These are phyloP conservation scores for Zelleria hepariella DNA, from an alignment of 2,888 invertebrate species.

Conservation along the genomic window DNA sequence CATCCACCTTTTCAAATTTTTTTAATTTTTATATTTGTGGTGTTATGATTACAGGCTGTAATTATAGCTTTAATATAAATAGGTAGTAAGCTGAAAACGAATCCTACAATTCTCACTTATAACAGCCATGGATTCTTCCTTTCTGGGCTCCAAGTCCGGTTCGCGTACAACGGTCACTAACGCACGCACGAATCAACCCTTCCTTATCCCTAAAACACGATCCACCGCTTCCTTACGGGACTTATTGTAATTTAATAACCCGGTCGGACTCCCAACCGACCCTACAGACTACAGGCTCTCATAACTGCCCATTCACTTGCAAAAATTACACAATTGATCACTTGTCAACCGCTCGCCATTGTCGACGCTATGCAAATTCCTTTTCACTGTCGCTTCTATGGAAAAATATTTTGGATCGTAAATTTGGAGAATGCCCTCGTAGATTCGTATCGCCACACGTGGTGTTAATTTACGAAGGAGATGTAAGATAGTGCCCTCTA, in stretches of 20 bases:
- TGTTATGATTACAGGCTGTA: too few relatives aligned
- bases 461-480: constrained; percentile 33
- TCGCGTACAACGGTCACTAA: constrained; percentile 1
- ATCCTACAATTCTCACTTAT: too few relatives aligned
- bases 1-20: too few relatives aligned
- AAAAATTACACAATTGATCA: constrained; percentile 59
- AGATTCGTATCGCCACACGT: constrained; percentile 49
- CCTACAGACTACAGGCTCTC: constrained; percentile 26
- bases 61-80: too few relatives aligned
- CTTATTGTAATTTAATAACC: constrained; percentile 67
- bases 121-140: neutral
- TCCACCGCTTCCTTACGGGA: constrained; percentile 22
- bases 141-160: too few relatives aligned
- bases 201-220: constrained; percentile 13
- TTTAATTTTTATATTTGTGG: too few relatives aligned
- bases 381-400: constrained; percentile 14
- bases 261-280: constrained; percentile 18
- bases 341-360: constrained; percentile 49
- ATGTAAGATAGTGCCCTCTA: constrained; percentile 19
- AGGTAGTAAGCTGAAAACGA: too few relatives aligned
- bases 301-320: constrained; percentile 47
- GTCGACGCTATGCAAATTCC: constrained; percentile 37
- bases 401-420: constrained; percentile 33
- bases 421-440: constrained; percentile 21
- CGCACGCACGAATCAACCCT: constrained; percentile 14